Base-by-base conservation (phyloP, 1,140 invertebrate genomes). In the Idris sp. region DNA sequence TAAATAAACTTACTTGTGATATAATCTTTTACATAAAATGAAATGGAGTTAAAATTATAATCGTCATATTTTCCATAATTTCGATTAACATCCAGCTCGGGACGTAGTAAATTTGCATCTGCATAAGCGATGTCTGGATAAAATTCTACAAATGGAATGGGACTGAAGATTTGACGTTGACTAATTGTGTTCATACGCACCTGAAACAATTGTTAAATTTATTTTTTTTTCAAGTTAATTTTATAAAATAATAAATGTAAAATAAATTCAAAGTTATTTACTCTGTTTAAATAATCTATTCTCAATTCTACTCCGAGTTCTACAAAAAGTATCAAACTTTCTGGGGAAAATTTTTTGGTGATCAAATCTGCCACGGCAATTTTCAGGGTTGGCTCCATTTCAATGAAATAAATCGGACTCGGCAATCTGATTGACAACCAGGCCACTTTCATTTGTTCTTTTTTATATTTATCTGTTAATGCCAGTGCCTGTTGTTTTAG, bases 21-120 rank as follows among this genome's bases (percentile, higher is more conserved):
- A 84, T 95, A 97, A 89, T 98, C 96, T 64, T 89, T 90, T 35
- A 91, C 90, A 83, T 96, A 96, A 86, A 97, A 96, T 7, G 93
- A 91, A 31, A 94, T 89, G 81, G 93, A 92, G 48, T 92, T 90
- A 51, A 89, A 93, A 77, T 93, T 91, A 36, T 91, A 86, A 4
- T 87, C 81, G 83, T 96, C 93, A 86, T 96, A 97, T 84, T 93
- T 92, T 7, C 96, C 96, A 38, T 91, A 89, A 84, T 92, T 92
- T 84, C 93, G 92, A 76, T 91, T 92, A 0, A 96, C 89, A 62
- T 95, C 93, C 8, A 95, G 88, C 26, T 90, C 89, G 16, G 86
- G 74, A 83, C 89, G 84, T 85, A 89, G 88, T 82, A 84, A 54
- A 85, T 89, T 78, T 33, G 43, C 58, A 83, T 89, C 88, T 78